Percentiles rank a stretch among this genome's conserved stretches.
Conservation (phyloP, 2,113 vertebrate species). For the Erpornis zantholeuca region DNA sequence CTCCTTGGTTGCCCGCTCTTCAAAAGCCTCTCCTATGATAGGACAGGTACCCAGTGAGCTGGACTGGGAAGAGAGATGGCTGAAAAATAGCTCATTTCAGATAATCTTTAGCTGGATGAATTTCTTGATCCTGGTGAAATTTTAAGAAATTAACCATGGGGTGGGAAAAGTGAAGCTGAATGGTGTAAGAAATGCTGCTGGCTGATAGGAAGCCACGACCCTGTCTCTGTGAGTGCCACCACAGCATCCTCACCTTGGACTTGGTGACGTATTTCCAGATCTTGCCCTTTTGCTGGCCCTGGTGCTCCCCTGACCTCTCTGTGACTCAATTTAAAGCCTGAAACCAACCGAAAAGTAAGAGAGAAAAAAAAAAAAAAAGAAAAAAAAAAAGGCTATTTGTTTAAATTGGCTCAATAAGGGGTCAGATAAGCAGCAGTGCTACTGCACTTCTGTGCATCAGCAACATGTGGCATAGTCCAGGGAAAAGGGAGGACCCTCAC, state of each 20-base stretch:
- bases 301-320: neutral
- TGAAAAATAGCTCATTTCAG: neutral
- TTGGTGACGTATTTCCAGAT: neutral
- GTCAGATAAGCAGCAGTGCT: neutral
- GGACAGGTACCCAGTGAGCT: rapidly evolving
- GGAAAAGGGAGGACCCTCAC: neutral
- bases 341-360: neutral
- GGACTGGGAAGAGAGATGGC: neutral
- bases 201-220: neutral
- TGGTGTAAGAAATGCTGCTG: neutral
- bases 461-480: neutral
- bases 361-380: too few relatives aligned
- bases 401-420: neutral
- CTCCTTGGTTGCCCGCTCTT: neutral
- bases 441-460: neutral
- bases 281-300: neutral
- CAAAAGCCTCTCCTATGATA: neutral
- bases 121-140: neutral
- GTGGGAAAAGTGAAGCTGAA: neutral
- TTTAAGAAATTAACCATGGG: rapidly evolving
- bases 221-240: rapidly evolving
- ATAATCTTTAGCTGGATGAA: neutral
- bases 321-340: neutral
- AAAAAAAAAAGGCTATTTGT: neutral
- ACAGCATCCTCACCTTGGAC: neutral